Evolutionary conservation across 2,888 invertebrate species (phyloP).

Genomic region (Pyrocoelia pectoralis): DNA sequence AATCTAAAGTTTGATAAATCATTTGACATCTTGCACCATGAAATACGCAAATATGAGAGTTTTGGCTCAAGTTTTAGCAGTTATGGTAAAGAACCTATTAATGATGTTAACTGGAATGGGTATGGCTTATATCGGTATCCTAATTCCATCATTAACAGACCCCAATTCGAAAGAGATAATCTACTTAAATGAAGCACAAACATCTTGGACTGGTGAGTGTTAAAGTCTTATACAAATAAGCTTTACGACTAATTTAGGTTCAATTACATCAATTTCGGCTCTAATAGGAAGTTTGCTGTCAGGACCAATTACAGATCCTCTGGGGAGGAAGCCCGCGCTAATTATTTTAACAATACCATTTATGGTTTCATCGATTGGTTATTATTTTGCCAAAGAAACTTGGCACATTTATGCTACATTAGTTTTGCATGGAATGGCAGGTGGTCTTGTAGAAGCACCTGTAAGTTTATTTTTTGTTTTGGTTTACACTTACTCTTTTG

Average conservation of each 20-base stretch:
- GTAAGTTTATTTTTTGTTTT: slow-evolving; percentile 61
- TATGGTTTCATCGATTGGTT: slow-evolving; percentile 76
- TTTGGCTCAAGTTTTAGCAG: slow-evolving; percentile 78
- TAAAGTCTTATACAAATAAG: background rate
- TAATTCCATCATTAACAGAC: slow-evolving; percentile 76
- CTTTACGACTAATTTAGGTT: slow-evolving; percentile 67
- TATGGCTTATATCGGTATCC: slow-evolving; percentile 80
- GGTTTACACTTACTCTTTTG: slow-evolving; percentile 30
- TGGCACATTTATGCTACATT: slow-evolving; percentile 75
- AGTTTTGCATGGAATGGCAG: slow-evolving; percentile 76
- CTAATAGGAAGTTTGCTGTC: slow-evolving; percentile 81
- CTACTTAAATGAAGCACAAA: slow-evolving; percentile 67
- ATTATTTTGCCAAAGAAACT: slow-evolving; percentile 70
- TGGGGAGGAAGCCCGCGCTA: slow-evolving; percentile 80
- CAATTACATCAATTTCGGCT: slow-evolving; percentile 80
- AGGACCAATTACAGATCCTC: slow-evolving; percentile 72
- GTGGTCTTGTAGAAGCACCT: slow-evolving; percentile 82
- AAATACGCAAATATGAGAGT: slow-evolving; percentile 60
- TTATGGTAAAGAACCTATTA: slow-evolving; percentile 80
- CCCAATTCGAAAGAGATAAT: slow-evolving; percentile 55
- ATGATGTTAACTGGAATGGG: slow-evolving; percentile 82
- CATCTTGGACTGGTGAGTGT: slow-evolving; percentile 78
- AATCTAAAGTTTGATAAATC: too few species aligned
- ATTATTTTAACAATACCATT: slow-evolving; percentile 78
- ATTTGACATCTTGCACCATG: too few species aligned